Evolutionary conservation across 2,113 vertebrate genomes (phyloP), one percentile per base, ranked within the genome.

Genomic region (Acrocephalus arundinaceus): DNA sequence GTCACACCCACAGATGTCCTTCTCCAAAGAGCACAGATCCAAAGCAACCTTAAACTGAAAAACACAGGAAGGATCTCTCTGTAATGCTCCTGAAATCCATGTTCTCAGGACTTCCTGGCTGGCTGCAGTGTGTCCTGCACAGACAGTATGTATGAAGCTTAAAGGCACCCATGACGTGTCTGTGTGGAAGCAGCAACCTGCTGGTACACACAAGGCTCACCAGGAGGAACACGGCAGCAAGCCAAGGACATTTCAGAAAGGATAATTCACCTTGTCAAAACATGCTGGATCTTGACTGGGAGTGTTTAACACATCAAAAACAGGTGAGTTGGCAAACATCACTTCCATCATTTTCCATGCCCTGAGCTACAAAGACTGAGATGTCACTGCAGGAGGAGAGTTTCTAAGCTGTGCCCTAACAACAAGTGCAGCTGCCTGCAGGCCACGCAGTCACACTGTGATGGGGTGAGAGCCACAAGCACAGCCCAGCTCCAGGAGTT

Each of bases 401-500:
- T 25, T 73, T 20, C 33, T 4, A 1, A 27, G 58, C 13, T 66
- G 41, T 70, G 41, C 75, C 54, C 51, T 9, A 14, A 28, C 13
- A 52, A 4, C 22, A 41, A 66, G 20, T 13, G 41, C 74, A 76
- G 71, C 2, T 73, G 51, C 52, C 82, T 43, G 23, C 52, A 86
- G 83, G 67, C 67, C 63, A 24, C 5, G 3, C 19, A 79, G 10
- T 3, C 9, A 4, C 3, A 2, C 33, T 21, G 51, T 0, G 1
- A 7, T 3, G 4, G 45, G 10, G 12, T 0, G 20, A 77, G 52
- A 59, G 24, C 30, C n/a, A 3, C 2, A 12, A 23, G n/a, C 3
- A 1, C 9, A 21, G 30, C 1, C 9, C 39, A 48, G 54, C 71
- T 79, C 71, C 7, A n/a, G n/a, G 28, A 54, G 28, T 0, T 1